A percentile compares a stretch with the other conserved stretches of the same genome.
These are phyloP conservation scores for Eclectus roratus DNA, from an alignment of 2,113 vertebrate species.

Conservation along the genomic window DNA sequence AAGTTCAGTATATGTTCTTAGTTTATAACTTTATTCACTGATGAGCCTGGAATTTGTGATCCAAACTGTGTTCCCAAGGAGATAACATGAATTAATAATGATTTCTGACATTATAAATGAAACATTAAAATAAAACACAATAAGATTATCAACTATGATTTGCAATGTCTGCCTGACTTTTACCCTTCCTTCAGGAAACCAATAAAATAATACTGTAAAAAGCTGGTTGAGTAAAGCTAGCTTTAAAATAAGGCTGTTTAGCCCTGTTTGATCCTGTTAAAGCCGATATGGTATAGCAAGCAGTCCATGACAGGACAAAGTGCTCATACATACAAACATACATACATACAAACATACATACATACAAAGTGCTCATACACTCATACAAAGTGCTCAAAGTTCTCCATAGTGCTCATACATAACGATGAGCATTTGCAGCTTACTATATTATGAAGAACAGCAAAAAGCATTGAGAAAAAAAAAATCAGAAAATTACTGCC, in stretches of 20 bases:
- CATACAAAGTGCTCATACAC: too few species aligned
- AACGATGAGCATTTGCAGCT: not conserved
- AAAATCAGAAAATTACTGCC: not conserved
- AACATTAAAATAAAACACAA: not conserved
- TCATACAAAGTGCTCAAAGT: too few species aligned
- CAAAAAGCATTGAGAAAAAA: not conserved
- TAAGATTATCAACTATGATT: not conserved
- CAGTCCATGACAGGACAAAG: not conserved
- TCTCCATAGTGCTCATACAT: not conserved
- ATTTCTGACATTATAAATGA: not conserved
- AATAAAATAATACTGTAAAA: not conserved
- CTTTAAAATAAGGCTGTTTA: not conserved
- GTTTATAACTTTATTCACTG: not conserved
- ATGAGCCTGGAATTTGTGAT: not conserved
- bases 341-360: too few species aligned
- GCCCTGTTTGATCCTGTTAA: not conserved
- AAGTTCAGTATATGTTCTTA: not conserved
- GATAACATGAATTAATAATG: not conserved
- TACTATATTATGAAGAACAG: not conserved
- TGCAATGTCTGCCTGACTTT: not conserved
- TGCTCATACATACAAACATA: too few species aligned
- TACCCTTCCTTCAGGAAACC: not conserved
- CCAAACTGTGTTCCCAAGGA: not conserved
- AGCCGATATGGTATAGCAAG: not conserved
- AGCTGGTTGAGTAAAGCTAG: not conserved